Evolutionary conservation across 2,113 vertebrate genomes (phyloP).

Genomic region (Dicentrarchus labrax): DNA sequence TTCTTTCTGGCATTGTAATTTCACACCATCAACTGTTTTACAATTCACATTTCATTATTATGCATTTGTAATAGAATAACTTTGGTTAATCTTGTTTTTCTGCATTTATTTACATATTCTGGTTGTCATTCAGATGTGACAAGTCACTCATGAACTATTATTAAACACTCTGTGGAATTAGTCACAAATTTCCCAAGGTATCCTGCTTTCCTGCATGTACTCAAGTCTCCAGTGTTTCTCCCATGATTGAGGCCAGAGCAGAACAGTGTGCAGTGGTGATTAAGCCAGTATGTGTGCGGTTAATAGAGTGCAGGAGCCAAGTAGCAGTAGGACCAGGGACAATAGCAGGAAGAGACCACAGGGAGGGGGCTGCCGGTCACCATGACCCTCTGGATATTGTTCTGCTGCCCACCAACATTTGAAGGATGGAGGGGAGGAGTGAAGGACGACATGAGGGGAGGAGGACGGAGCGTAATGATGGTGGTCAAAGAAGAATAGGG

Average conservation of each 20-base stretch:
- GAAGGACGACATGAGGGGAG: slow-evolving; percentile 50
- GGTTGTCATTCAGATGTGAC: slow-evolving; percentile 5
- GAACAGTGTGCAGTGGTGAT: slow-evolving; percentile 38
- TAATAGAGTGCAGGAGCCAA: slow-evolving; percentile 71
- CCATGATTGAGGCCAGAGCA: slow-evolving; percentile 24
- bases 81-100: background rate
- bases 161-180: slow-evolving; percentile 16
- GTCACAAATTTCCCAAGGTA: slow-evolving; percentile 39
- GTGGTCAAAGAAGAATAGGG: slow-evolving; percentile 43
- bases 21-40: background rate
- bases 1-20: no score
- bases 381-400: slow-evolving; percentile 80
- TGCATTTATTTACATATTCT: slow-evolving; percentile 11
- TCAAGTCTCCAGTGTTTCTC: slow-evolving; percentile 49
- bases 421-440: slow-evolving; percentile 71
- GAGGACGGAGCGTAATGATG: slow-evolving; percentile 22
- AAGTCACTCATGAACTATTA: slow-evolving; percentile 5
- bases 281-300: slow-evolving; percentile 53
- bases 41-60: background rate
- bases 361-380: slow-evolving; percentile 75
- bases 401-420: slow-evolving; percentile 71
- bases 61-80: background rate
- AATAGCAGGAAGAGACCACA: slow-evolving; percentile 79
- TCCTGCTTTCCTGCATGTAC: slow-evolving; percentile 46
- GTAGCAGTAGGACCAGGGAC: slow-evolving; percentile 66